phyloP scores from a whole-genome alignment of 2,888 invertebrate species.

The Andrena camellia region DNA sequence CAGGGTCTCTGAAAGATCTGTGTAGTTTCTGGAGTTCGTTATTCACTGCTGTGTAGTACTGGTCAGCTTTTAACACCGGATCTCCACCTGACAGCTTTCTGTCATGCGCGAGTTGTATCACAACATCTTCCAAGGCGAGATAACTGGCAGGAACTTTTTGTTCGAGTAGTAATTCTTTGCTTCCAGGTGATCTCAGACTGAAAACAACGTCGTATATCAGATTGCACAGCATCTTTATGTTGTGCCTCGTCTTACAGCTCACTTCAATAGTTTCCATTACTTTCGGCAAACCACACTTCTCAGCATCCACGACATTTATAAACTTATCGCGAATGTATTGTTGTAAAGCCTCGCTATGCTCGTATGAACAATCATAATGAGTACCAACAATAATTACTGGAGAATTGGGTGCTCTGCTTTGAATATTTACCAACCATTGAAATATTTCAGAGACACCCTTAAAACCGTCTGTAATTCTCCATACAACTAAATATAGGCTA shows the following conservation, averaged over 20 bases:
- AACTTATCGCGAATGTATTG: constrained; percentile 94
- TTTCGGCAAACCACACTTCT: constrained; percentile 97
- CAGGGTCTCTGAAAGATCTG: constrained; percentile 93
- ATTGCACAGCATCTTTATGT: constrained; percentile 95
- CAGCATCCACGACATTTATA: constrained; percentile 97
- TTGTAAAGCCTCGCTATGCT: constrained; percentile 93
- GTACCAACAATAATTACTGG: constrained; percentile 98
- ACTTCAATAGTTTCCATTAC: constrained; percentile 97
- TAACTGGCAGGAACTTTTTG: constrained; percentile 98
- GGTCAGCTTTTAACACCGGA: constrained; percentile 94
- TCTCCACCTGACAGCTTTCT: constrained; percentile 89
- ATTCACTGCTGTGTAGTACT: constrained; percentile 87
- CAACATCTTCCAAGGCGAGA: constrained; percentile 96
- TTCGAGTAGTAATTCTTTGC: constrained; percentile 95
- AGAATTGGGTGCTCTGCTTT: constrained; percentile 97
- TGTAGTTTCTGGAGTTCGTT: constrained; percentile 89
- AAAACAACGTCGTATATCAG: constrained; percentile 97
- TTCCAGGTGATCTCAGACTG: constrained; percentile 95
- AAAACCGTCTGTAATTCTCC: constrained; percentile 96
- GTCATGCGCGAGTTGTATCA: constrained; percentile 93
- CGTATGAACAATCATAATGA: constrained; percentile 95
- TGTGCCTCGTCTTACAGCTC: constrained; percentile 94
- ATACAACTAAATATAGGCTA: constrained; percentile 97
- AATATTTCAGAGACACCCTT: constrained; percentile 95
- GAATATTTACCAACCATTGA: constrained; percentile 98